Base-by-base conservation (phyloP, 2,797 vertebrate genomes). In the Tiaroga cobitis region DNA sequence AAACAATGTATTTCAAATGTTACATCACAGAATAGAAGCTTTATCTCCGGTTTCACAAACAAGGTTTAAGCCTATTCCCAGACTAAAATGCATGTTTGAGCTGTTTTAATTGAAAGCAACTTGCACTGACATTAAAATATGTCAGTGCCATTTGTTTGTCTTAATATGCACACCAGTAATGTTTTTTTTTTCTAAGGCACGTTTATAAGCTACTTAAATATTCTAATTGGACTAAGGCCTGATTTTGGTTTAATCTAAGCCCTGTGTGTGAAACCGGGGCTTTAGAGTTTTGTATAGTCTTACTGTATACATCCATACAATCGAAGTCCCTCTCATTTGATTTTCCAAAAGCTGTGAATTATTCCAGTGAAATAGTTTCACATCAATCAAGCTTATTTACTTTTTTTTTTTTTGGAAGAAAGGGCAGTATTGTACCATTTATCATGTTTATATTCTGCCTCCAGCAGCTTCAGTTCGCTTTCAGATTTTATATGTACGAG, bases 331-430 rank as follows among this genome's bases (percentile, higher is more conserved):
- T 54, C 21, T 51, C 29, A 81, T 69, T 81, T 11, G 46, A 54
- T 39, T 81, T 81, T 29, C 29, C 18, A 18, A 77, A 54, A 77
- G 34, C 70, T 74, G 81, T 84, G 82, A 84, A 76, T 77, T 77
- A 82, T 74, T 63, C 26, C 54, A 82, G 39, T 34, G 26, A 73
- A 3, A 3, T 26, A 59, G 56, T 3, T 46, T 82, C 21, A 46
- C 54, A 46, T 82, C 29, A 75, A 49, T 81, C 67, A 51, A 9
- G 37, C 24, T 59, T 39, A 34, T 9, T 78, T 34, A 61, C 1
- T 2, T 18, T 11, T 46, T 46, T 21, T 51, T 19, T 49, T 18
- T 9, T 32, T 43, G 4, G 18, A 72, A 59, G 8, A 72, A 73
- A 72, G 5, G 26, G 18, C 32, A 26, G 49, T 74, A 32, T 72